Evolutionary conservation across 1,140 invertebrate species (phyloP), one percentile per base, ranked within the genome.

Genomic region (Bombyx mandarina): DNA sequence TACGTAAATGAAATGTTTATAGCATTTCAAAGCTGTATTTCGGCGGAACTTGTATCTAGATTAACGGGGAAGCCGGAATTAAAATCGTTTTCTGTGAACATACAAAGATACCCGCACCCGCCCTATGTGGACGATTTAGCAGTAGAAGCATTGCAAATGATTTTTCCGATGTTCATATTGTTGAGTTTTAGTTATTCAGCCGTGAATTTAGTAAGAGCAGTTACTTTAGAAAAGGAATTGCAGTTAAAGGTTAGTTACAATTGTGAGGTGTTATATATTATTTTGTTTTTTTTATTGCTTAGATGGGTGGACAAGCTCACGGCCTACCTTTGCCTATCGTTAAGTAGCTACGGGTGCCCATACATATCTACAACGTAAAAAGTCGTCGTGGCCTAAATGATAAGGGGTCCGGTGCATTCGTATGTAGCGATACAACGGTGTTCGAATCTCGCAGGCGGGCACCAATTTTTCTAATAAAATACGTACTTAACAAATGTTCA

Each of bases 101-200:
- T 95, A 62, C 88, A 91, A 67, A 88, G 94, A 62, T 96, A 93
- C 75, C 95, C 95, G 0, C 95, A 94, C 86, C 94, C 94, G 1
- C 82, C 89, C 7, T 96, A 92, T 79, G 81, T 92, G 0, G 86
- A 91, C 54, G 95, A 97, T 77, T 83, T 89, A 3, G 90, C 95
- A 46, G 72, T 93, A 10, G 87, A 91, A 57, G 90, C 90, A 7
- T 69, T 94, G 35, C 90, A 92, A 65, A 81, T 89, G 42, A 90
- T 94, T 66, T 90, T 96, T 52, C 92, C 94, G 0, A 81, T 95
- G 48, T 92, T 97, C 50, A 91, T 96, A 49, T 89, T 95, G 82
- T 73, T 96, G 0, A 94, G 93, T 71, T 95, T 94, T 69, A 91
- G 93, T 42, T 93, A 94, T 75, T 92, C 94, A 0, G 91, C 92